These are phyloP conservation scores for Pygocentrus nattereri DNA, from an alignment of 2,797 vertebrate genomes.

Conservation along the genomic window DNA sequence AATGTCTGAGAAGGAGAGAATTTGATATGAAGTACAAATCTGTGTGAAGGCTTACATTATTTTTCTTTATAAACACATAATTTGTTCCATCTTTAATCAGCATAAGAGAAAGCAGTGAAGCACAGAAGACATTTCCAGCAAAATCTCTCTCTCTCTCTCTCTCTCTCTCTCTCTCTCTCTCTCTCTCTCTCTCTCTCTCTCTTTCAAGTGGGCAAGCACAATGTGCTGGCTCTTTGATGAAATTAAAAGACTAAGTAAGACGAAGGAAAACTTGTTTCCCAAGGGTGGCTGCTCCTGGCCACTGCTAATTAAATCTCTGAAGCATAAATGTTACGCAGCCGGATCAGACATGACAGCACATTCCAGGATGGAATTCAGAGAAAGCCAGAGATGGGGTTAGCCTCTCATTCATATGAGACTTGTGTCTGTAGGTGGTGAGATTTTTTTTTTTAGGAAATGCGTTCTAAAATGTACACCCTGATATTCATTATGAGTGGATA, in stretches of 20 bases:
- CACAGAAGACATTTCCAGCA: neutral
- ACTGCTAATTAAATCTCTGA: constrained; percentile 77
- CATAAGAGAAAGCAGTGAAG: too few relatives aligned
- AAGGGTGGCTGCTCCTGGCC: constrained; percentile 72
- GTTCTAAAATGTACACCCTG: too few relatives aligned
- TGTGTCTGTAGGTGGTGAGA: neutral
- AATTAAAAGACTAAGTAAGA: constrained; percentile 83
- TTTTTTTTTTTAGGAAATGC: too few relatives aligned
- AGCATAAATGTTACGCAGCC: constrained; percentile 78
- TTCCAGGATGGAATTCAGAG: constrained; percentile 52
- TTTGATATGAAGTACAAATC: too few relatives aligned
- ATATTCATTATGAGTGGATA: too few relatives aligned
- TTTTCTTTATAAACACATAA: too few relatives aligned
- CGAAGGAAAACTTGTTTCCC: constrained; percentile 80
- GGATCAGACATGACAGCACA: constrained; percentile 76
- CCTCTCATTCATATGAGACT: neutral
- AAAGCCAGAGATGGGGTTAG: neutral
- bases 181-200: constrained; percentile 27
- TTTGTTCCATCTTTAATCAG: too few relatives aligned
- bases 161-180: neutral
- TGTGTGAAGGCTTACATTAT: too few relatives aligned
- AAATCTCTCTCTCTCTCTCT: neutral
- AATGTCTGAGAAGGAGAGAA: too few relatives aligned
- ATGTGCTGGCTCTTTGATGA: constrained; percentile 75
- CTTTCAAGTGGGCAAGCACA: constrained; percentile 66